Evolutionary conservation across 30 jellyfish, hydroid and myxozoan genomes (phyloP), one percentile per base, ranked within the genome.

Genomic region (Aurelia sp.): DNA sequence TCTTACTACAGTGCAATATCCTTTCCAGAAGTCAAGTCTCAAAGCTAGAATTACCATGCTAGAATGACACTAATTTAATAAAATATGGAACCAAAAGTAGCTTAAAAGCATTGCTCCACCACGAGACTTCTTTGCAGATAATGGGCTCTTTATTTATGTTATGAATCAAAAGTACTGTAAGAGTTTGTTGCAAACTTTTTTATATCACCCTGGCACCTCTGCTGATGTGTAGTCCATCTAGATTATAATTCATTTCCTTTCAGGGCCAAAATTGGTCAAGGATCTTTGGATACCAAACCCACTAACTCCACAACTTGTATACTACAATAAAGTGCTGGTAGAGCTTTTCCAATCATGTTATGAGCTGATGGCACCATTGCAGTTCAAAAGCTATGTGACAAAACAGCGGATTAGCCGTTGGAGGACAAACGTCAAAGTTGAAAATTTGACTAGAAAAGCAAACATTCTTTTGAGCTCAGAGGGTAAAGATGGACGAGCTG

Each of bases 291-390:
- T 12, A n/a, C 31, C 79, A 16, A 67, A 16, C 79, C 20, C 79
- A 67, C 58, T n/a, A 67, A 67, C 79, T 67, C 58, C 79, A 67
- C 79, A 67, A 67, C 59, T 67, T 67, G 79, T 67, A 10, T 67
- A 67, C 79, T 31, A n/a, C 79, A 67, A 67, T 67, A 58, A 67
- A 67, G 79, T 67, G 79, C 58, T 67, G 79, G 58, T 33, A 31
- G 79, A 67, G 79, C 79, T 67, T 21, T 67, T n/a, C 79, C 79
- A 67, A 16, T 55, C 79, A 67, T 67, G 79, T 67, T 67, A 33
- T 67, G 79, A 67, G 58, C 79, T 67, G 58, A 67, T 67, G 79
- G 55, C 79, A 67, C 79, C 79, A 31, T 67, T 67, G 59, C 79
- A 67, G 19, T 67, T 67, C 58, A 67, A 67, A 67, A 12, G 79